Evolutionary conservation across 2,888 invertebrate genomes (phyloP).

Genomic region (Anthoptus insignis): DNA sequence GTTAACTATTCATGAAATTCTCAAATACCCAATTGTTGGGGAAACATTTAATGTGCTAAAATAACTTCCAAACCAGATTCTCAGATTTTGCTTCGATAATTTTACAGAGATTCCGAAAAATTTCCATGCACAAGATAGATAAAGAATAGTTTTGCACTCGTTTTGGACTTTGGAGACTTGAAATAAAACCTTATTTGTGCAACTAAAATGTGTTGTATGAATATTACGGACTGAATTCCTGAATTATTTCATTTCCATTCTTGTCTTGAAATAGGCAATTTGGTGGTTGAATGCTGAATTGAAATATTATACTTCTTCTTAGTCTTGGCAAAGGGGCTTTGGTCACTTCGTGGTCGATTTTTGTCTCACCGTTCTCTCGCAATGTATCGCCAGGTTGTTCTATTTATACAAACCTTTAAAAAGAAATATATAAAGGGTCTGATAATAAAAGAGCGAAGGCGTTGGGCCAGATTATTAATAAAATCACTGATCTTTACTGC

Average conservation of each 20-base stretch:
- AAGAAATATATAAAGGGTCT: too few relatives aligned
- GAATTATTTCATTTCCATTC: background rate
- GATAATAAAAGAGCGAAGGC: too few relatives aligned
- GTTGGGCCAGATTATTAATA: too few relatives aligned
- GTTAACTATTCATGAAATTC: background rate
- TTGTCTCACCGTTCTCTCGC: too few relatives aligned
- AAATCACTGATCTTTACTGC: too few relatives aligned
- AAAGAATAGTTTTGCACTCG: background rate
- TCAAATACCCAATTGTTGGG: background rate
- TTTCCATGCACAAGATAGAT: background rate
- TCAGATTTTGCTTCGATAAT: constrained; percentile 22
- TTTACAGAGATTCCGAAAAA: constrained; percentile 13
- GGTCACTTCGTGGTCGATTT: too few relatives aligned
- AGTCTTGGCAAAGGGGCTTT: too few relatives aligned
- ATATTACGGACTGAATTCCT: background rate
- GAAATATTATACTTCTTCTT: too few relatives aligned
- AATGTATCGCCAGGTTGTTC: too few relatives aligned
- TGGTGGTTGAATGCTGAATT: too few relatives aligned
- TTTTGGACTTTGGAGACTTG: constrained; percentile 10
- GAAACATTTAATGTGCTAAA: constrained; percentile 23
- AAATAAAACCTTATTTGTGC: constrained; percentile 15
- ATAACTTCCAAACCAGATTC: constrained; percentile 14
- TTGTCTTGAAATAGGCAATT: too few relatives aligned
- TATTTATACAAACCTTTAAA: too few relatives aligned
- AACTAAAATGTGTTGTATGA: constrained; percentile 3